Conservation (phyloP, 2,113 vertebrate genomes). For the Lates calcarifer region DNA sequence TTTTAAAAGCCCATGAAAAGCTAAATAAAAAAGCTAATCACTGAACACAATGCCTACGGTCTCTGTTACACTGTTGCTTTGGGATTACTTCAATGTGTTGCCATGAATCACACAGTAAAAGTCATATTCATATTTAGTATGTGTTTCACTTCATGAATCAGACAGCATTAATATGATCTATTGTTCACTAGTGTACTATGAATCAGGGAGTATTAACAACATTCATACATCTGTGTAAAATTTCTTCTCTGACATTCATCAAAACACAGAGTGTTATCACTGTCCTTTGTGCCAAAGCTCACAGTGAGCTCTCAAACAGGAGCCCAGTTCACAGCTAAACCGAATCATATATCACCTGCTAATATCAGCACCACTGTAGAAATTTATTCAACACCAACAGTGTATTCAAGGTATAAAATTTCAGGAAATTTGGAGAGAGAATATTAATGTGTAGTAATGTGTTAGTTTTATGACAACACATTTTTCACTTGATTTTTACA, state of each 20-base stretch:
- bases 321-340: background rate
- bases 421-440: too few species aligned
- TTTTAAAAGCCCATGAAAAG: background rate
- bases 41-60: background rate
- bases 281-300: constrained; percentile 15
- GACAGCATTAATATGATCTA: constrained; percentile 6
- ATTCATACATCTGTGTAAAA: constrained; percentile 27
- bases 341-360: background rate
- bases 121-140: background rate
- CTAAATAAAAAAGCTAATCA: background rate
- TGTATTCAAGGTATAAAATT: too few species aligned
- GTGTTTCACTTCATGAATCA: background rate
- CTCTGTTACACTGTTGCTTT: background rate
- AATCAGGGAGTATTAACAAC: background rate
- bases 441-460: background rate
- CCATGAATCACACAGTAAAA: background rate
- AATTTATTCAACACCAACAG: background rate
- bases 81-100: background rate
- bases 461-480: background rate
- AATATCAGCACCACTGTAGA: background rate
- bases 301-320: constrained; percentile 4
- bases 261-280: background rate
- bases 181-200: background rate
- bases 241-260: constrained; percentile 36
- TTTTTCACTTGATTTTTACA: background rate